Percentiles rank a stretch among this genome's conserved stretches.
phyloP scores from a whole-genome alignment of 2,888 invertebrate species.

The Rugalucina vietnamica region DNA sequence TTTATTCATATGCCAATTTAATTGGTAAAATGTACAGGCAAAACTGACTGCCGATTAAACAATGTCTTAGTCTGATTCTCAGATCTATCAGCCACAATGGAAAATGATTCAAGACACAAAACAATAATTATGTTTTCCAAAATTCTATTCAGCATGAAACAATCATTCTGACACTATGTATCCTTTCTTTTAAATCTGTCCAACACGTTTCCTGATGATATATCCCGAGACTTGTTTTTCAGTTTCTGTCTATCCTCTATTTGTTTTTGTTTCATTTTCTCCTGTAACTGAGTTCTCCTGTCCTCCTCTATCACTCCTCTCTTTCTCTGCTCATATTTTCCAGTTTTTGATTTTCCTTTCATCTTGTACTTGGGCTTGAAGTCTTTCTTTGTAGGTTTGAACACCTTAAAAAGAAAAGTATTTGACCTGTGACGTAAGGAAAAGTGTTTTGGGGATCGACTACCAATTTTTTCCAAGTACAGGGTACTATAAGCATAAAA shows the following conservation, averaged over 20 bases:
- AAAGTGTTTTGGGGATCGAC: not conserved
- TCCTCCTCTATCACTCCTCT: constrained; percentile 75
- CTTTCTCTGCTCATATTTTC: constrained; percentile 76
- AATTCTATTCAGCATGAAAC: not conserved
- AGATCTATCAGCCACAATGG: too few relatives aligned
- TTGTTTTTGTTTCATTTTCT: constrained; percentile 62
- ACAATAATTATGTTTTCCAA: not conserved
- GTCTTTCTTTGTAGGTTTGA: constrained; percentile 92
- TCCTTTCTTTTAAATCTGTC: constrained; percentile 72
- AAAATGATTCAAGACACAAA: not conserved
- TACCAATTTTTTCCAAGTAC: too few relatives aligned
- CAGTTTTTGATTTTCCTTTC: constrained; percentile 85
- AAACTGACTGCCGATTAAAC: too few relatives aligned
- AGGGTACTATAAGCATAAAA: too few relatives aligned
- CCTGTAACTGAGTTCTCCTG: constrained; percentile 58
- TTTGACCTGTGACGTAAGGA: not conserved
- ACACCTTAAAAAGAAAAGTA: constrained; percentile 85
- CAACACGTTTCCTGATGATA: constrained; percentile 60
- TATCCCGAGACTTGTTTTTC: constrained; percentile 48
- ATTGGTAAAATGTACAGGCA: not conserved
- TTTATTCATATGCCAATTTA: not conserved
- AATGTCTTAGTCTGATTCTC: too few relatives aligned
- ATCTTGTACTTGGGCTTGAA: constrained; percentile 91
- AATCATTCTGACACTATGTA: not conserved
- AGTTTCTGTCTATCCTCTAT: constrained; percentile 45